phyloP scores from a whole-genome alignment of 2,888 invertebrate species.

The Netelia melanura region DNA sequence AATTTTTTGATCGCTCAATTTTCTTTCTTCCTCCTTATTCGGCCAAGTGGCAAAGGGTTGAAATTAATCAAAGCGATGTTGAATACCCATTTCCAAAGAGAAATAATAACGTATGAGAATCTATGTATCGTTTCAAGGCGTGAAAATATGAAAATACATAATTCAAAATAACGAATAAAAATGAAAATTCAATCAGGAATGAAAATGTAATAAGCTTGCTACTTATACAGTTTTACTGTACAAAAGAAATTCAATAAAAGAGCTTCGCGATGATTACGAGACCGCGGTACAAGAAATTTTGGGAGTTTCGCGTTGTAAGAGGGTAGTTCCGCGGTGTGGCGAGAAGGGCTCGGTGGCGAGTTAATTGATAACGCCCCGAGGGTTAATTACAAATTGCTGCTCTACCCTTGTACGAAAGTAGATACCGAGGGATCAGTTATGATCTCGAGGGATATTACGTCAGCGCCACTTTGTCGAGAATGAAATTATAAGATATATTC shows the following conservation, averaged over 20 bases:
- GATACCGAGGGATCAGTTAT: constrained; percentile 22
- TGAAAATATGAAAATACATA: not conserved
- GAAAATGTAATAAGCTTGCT: not conserved
- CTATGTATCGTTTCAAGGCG: not conserved
- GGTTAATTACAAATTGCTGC: constrained; percentile 50
- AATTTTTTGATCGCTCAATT: no score
- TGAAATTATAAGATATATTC: constrained; percentile 4
- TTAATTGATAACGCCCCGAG: constrained; percentile 42
- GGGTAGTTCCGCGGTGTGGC: not conserved
- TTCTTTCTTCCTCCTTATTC: not conserved
- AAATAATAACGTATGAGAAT: not conserved
- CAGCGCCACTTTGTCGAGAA: constrained; percentile 10
- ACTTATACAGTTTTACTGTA: not conserved
- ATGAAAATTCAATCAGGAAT: not conserved
- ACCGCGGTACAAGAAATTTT: not conserved
- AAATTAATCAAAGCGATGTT: not conserved
- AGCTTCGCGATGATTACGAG: not conserved
- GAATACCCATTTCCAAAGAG: not conserved
- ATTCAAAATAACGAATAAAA: not conserved
- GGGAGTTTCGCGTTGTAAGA: not conserved
- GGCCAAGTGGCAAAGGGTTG: not conserved
- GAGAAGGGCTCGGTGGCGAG: not conserved
- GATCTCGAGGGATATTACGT: constrained; percentile 19
- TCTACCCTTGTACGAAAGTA: constrained; percentile 5
- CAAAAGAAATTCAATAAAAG: not conserved